These are phyloP conservation scores for Monodelphis domestica DNA, from an alignment of 2,797 vertebrate genomes.

Conservation along the genomic window DNA sequence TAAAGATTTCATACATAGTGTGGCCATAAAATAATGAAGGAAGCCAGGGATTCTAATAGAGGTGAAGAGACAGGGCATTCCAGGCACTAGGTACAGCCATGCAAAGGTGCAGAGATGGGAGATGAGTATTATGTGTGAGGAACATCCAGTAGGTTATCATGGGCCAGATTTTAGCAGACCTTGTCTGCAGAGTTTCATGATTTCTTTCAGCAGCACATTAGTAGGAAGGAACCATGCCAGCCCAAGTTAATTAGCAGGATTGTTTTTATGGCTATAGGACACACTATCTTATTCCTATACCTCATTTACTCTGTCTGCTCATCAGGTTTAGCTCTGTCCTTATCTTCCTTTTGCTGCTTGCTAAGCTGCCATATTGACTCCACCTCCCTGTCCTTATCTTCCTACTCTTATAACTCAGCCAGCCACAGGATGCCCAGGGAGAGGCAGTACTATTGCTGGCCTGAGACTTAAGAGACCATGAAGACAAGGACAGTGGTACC, in stretches of 20 bases:
- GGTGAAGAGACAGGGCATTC: background rate
- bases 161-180: background rate
- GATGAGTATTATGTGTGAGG: background rate
- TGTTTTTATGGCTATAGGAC: background rate
- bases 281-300: background rate
- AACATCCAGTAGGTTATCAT: background rate
- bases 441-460: background rate
- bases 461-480: constrained; percentile 22
- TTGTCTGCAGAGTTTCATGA: background rate
- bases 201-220: background rate
- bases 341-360: too few relatives aligned
- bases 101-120: background rate
- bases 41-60: background rate
- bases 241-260: background rate
- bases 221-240: background rate
- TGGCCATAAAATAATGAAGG: background rate
- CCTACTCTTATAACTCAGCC: background rate
- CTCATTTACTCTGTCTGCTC: background rate
- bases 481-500: constrained; percentile 1
- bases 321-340: background rate
- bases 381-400: background rate
- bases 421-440: background rate
- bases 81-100: background rate
- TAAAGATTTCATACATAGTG: background rate
- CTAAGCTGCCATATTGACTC: too few relatives aligned